Base-by-base conservation (phyloP, 2,888 invertebrate species). In the Bruchidius siliquastri region DNA sequence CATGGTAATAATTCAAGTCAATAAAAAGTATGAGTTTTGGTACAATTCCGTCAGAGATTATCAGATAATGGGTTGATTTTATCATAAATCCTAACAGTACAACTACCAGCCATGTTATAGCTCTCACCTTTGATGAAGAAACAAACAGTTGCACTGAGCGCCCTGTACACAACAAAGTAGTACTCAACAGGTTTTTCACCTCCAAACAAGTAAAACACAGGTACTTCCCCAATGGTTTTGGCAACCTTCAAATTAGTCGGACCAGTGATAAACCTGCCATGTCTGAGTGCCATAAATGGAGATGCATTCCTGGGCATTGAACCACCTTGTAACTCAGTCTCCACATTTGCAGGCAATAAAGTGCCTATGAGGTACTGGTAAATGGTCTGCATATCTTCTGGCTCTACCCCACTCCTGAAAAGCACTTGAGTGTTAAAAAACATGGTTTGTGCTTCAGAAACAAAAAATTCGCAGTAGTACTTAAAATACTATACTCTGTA, bases 291-390 rank as follows among this genome's bases (percentile, higher is more conserved):
- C 32, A 88, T 86, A 77, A 89, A 89, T 0, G 89, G 88, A 13
- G 84, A 77, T 26, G 86, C 87, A 83, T 89, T 88, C 70, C 89
- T 85, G 4, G 89, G 88, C 84, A 90, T 88, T 2, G 93, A 91
- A 18, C 92, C 93, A 13, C 93, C 92, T 83, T 92, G 91, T 20
- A 93, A 87, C 83, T 94, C 93, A 71, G 90, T 90, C 79, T 92
- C 92, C 21, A 92, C 88, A 86, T 92, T 92, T 83, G 92, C 92
- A 18, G 96, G 96, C 77, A 97, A 88, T 68, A 97, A 87, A 75
- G 93, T 94, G 76, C 92, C 91, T 66, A 93, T 90, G 80, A 96
- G 88, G 87, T 97, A 97, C 79, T 94, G 93, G 86, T 96, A 97
- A 75, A 98, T 88, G 18, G 95, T 92, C 82, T 96, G 93, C 90